phyloP scores from a whole-genome alignment of 2,113 vertebrate species.

The Probosciger aterrimus region DNA sequence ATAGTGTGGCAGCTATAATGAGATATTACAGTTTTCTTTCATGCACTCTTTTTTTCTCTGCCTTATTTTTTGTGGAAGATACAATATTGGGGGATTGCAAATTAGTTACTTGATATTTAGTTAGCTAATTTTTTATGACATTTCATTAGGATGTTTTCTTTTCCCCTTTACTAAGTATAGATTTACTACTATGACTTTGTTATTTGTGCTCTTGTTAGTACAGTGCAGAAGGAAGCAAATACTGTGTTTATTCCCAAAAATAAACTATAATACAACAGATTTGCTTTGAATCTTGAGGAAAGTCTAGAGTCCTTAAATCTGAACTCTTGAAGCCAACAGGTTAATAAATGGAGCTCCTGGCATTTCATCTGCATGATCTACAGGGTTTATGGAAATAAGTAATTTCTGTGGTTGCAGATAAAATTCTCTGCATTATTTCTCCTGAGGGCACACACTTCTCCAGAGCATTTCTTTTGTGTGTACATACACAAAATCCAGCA shows the following conservation, averaged over 20 bases:
- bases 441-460: neutral
- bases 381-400: neutral
- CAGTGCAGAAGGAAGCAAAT: neutral
- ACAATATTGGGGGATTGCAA: neutral
- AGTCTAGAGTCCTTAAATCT: neutral
- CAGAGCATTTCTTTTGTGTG: neutral
- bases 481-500: neutral
- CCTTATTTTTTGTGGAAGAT: neutral
- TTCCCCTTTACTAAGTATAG: neutral
- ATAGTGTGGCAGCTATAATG: neutral
- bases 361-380: neutral
- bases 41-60: neutral
- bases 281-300: neutral
- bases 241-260: neutral
- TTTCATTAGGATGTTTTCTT: neutral
- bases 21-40: neutral
- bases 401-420: conserved; percentile 14
- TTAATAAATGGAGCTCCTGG: neutral
- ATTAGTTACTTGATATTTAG: neutral
- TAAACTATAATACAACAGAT: neutral
- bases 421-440: conserved; percentile 14
- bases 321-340: neutral
- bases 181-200: neutral
- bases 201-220: neutral
- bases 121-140: neutral